These are phyloP conservation scores for Autographa gamma DNA, from an alignment of 2,888 invertebrate species.

Conservation along the genomic window DNA sequence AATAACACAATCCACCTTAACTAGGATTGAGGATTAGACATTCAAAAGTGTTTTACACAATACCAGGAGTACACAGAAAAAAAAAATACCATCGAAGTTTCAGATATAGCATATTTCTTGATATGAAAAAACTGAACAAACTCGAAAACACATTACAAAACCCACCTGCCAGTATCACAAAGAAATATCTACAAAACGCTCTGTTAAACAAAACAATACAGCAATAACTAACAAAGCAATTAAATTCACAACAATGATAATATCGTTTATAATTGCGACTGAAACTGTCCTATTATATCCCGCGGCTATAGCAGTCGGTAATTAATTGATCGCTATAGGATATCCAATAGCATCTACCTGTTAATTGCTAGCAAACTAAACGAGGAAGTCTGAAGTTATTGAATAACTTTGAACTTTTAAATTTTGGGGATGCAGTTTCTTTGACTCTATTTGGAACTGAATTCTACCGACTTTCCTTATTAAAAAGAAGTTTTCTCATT, in stretches of 20 bases:
- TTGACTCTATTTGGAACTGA: no score
- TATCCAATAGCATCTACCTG: slow-evolving; percentile 3
- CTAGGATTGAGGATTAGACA: no score
- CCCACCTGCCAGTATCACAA: background rate
- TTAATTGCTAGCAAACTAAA: background rate
- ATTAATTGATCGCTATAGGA: slow-evolving; percentile 10
- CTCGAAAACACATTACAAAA: background rate
- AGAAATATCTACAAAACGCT: background rate
- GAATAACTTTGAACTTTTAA: no score
- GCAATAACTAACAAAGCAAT: background rate
- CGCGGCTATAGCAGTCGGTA: background rate
- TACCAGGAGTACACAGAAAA: no score
- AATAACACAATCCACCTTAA: no score
- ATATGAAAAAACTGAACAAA: background rate
- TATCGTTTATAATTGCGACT: background rate
- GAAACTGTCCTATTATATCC: background rate
- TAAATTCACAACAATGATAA: background rate
- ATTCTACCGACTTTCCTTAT: no score
- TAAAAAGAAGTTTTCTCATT: no score
- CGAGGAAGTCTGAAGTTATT: no score
- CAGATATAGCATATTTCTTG: no score
- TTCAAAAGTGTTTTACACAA: no score
- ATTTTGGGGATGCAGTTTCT: no score
- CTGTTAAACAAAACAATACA: background rate
- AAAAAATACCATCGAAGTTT: no score